Conservation (phyloP, 2,113 vertebrate genomes). For the Pseudorhombus dupliciocellatus region DNA sequence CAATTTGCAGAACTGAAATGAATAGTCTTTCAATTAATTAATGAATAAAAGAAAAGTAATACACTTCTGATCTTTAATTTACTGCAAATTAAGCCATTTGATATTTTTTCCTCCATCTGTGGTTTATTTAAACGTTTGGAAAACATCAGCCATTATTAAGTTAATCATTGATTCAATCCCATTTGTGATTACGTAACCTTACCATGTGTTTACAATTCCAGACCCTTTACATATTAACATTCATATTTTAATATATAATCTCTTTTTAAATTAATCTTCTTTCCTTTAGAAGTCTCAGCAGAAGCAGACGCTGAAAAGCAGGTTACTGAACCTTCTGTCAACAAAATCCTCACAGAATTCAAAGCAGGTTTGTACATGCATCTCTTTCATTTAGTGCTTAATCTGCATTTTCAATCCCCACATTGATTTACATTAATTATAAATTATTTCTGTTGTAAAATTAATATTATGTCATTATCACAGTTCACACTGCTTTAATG, state of each 20-base stretch:
- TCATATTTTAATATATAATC: background rate
- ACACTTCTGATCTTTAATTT: too few species aligned
- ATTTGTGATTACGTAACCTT: too few species aligned
- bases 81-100: too few species aligned
- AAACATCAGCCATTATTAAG: too few species aligned
- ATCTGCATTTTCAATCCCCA: background rate
- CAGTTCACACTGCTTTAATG: background rate
- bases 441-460: background rate
- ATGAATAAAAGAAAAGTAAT: too few species aligned
- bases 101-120: too few species aligned
- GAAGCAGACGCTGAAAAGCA: conserved; percentile 48
- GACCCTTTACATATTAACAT: background rate
- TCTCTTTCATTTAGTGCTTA: background rate
- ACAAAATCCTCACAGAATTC: conserved; percentile 51
- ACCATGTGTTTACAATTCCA: background rate
- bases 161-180: too few species aligned
- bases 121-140: background rate
- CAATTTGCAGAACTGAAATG: too few species aligned
- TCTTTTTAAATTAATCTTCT: conserved; percentile 8
- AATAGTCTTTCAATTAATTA: too few species aligned
- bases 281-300: conserved; percentile 56
- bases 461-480: background rate
- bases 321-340: conserved; percentile 42
- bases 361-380: conserved; percentile 65
- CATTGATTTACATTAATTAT: background rate